Base-by-base conservation (phyloP, 2,888 invertebrate species). In the Drosophila buzzatii region DNA sequence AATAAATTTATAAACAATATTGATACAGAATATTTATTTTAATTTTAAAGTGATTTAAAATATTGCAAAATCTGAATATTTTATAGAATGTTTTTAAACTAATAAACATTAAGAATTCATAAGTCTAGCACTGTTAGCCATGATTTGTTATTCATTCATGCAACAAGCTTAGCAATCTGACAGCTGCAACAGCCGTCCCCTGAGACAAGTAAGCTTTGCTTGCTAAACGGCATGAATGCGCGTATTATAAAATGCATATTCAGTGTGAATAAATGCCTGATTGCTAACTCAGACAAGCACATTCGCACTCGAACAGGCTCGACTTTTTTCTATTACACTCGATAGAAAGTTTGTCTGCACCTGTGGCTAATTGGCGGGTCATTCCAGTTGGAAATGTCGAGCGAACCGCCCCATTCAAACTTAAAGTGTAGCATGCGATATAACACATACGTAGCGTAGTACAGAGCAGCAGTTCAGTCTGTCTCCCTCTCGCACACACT, bases 331-430 rank as follows among this genome's bases (percentile, higher is more conserved):
- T 59, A 57, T 41, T 62, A 59, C 23, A 33, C 61, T 65, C 47
- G 47, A 27, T 41, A 14, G 37, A 73, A 81, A 70, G 65, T 72
- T 79, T 7, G 12, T 71, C 51, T 68, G 52, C 76, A 79, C 76
- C 82, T 85, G 69, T 67, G 75, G 72, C 83, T 88, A 84, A 84
- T 85, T 89, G 83, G 68, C 89, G 74, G 82, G 79, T 88, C 77
- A 79, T 82, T 69, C 81, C 77, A 64, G 61, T 70, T 69, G 27
- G 39, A 79, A 79, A 79, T 76, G 76, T 68, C 74, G 56, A 69
- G 79, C 79, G 65, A 69, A 62, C 65, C 65, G 74, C 56, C 69
- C 86, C 81, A 85, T 80, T 80, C 74, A 80, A 89, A 85, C 81
- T 89, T 89, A 80, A 82, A 89, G 86, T 89, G 89, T 89, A 75